Evolutionary conservation across 2,113 vertebrate species (phyloP).

Genomic region (Clupea harengus): DNA sequence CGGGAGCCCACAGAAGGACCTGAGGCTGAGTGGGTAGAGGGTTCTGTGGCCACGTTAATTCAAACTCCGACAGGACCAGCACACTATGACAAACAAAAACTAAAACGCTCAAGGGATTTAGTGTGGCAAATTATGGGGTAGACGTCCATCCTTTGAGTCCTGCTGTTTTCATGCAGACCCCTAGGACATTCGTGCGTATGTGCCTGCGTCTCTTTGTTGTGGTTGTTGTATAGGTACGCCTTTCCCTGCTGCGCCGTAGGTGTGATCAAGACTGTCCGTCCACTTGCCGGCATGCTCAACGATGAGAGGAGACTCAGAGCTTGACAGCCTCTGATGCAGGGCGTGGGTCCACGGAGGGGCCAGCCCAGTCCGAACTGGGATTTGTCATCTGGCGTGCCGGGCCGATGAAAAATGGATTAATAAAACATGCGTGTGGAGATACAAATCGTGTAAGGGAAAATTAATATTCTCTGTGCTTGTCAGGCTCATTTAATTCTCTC

Average conservation of each 20-base stretch:
- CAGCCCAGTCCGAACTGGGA: conserved; percentile 28
- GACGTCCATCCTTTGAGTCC: neutral
- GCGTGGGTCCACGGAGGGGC: neutral
- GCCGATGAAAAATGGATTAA: conserved; percentile 57
- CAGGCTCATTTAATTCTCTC: conserved; percentile 61
- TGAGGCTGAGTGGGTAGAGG: neutral
- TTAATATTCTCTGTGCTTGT: conserved; percentile 64
- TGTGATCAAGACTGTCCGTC: no score
- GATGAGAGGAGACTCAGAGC: neutral
- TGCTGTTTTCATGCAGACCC: conserved; percentile 15
- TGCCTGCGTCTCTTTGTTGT: neutral
- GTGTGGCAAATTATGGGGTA: neutral
- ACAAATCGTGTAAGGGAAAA: conserved; percentile 59
- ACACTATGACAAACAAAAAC: neutral
- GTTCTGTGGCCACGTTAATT: neutral
- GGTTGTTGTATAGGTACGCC: neutral
- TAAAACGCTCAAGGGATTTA: neutral
- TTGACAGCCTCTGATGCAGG: neutral
- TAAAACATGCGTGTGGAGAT: conserved; percentile 58
- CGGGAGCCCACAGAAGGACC: neutral
- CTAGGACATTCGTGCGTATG: neutral
- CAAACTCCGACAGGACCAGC: neutral
- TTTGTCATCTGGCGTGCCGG: conserved; percentile 54
- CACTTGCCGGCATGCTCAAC: neutral
- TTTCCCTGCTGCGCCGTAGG: neutral